phyloP scores from a whole-genome alignment of 2,888 invertebrate species.

The Cephus rjabovi region DNA sequence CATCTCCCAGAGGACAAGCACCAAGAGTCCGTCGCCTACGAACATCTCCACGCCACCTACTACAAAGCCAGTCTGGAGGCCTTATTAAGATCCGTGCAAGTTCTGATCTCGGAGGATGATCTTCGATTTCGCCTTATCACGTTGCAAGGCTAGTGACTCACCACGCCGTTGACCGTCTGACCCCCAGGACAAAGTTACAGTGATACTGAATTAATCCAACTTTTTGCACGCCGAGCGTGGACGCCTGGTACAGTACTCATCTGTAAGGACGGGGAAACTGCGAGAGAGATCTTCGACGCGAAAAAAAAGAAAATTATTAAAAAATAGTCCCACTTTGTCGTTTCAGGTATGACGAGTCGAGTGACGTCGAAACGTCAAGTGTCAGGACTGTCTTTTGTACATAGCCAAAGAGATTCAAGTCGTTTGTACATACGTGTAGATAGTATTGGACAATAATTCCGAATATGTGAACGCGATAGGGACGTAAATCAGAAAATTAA shows the following conservation, averaged over 20 bases:
- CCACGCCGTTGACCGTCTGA: background rate
- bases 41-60: slow-evolving; percentile 52
- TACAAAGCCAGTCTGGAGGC: slow-evolving; percentile 60
- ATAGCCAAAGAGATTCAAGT: background rate
- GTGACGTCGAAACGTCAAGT: background rate
- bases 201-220: background rate
- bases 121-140: slow-evolving; percentile 17
- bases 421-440: slow-evolving; percentile 38
- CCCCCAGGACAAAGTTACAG: background rate
- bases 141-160: slow-evolving; percentile 57
- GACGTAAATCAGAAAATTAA: slow-evolving; percentile 27
- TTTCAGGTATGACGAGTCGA: background rate
- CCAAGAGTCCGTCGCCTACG: slow-evolving; percentile 40
- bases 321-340: background rate
- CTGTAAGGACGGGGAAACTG: background rate
- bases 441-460: slow-evolving; percentile 54
- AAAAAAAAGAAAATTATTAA: slow-evolving; percentile 4
- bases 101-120: slow-evolving; percentile 16
- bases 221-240: background rate
- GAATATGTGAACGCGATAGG: slow-evolving; percentile 20
- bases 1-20: slow-evolving; percentile 45
- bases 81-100: slow-evolving; percentile 46
- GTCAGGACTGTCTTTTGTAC: background rate
- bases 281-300: background rate
- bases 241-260: background rate